Evolutionary conservation across 2,888 invertebrate species (phyloP), one percentile per base, ranked within the genome.

Genomic region (Mythimna pallens): DNA sequence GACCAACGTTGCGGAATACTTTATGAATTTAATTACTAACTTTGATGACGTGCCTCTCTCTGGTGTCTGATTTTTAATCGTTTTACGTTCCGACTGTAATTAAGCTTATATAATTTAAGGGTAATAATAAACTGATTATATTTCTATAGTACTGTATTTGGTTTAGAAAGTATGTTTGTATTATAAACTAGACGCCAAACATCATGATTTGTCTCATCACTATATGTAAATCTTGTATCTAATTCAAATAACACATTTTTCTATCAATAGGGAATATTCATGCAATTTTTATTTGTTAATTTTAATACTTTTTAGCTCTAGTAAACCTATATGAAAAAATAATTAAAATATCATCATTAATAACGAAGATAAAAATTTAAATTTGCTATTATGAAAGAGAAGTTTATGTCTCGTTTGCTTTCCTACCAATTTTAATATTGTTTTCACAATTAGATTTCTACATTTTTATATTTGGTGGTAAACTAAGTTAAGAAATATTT

Each of bases 21-120:
- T 85, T 75, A 80, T 80, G 79, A 83, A 81, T 85, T 86, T 82
- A 83, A 86, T 86, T 82, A 82, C 70, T 65, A 77, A 81, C 81
- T 83, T 77, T 84, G 81, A 86, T 86, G 80, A 81, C 80, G 74
- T 75, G 68, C 25, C 65, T 84, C 83, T 73, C 76, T 80, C 65
- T 72, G 70, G 73, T 73, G 62, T 75, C 69, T 78, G 78, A 80
- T 73, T 81, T 83, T 81, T 75, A 76, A 86, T 76, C 70, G 69
- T 84, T 82, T 80, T 72, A 82, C 66, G 70, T 69, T 22, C 52
- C 20, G 34, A 78, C 57, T 70, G 65, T 81, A 59, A 78, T 68
- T 74, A 36, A 34, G 67, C 25, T 36, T 62, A 67, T 71, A 73
- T 62, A 58, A 59, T 65, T 30, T 54, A 67, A 59, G 57, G 55